Base-by-base conservation (phyloP, 2,888 invertebrate genomes). In the Melanargia galathea region DNA sequence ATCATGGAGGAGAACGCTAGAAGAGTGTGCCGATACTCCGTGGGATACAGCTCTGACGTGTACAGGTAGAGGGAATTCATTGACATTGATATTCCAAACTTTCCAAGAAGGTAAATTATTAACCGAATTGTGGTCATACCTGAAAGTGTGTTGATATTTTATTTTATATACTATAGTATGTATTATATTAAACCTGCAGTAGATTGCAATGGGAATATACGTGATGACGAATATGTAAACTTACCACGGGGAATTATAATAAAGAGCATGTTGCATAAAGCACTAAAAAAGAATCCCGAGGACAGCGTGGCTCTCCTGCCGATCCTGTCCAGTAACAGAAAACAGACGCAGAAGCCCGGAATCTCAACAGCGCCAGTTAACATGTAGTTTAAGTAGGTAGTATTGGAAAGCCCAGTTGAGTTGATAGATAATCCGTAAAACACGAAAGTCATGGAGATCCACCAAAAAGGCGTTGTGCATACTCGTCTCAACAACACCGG, bases 351-450 rank as follows among this genome's bases (percentile, higher is more conserved):
- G 72, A 93, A 94, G 0, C 94, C 95, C 0, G 96, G 96, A 51
- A 95, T 93, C 77, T 95, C 96, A 0, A 94, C 92, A 0, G 92
- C 77, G 0, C 92, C 83, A 4, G 93, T 93, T 20, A 93, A 81
- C 24, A 94, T 90, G 71, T 94, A 95, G 81, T 95, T 95, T 18
- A 93, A 55, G 75, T 95, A 94, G 64, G 90, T 90, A 74, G 94
- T 93, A 4, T 94, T 94, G 0, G 92, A 92, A 68, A 95, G 83
- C n/a, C 93, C 91, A 0, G 94, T 93, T 0, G 95, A 92, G 76
- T 94, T 94, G 38, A 95, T 83, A 0, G 94, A 93, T 54, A 95
- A 77, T 0, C 95, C 95, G 71, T 94, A 95, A 78, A 94, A 95
- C 0, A 95, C 92, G 66, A 95, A 93, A 0, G 93, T 93, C 61